Conservation (phyloP, 2,888 invertebrate species). For the Isoperla grammatica region DNA sequence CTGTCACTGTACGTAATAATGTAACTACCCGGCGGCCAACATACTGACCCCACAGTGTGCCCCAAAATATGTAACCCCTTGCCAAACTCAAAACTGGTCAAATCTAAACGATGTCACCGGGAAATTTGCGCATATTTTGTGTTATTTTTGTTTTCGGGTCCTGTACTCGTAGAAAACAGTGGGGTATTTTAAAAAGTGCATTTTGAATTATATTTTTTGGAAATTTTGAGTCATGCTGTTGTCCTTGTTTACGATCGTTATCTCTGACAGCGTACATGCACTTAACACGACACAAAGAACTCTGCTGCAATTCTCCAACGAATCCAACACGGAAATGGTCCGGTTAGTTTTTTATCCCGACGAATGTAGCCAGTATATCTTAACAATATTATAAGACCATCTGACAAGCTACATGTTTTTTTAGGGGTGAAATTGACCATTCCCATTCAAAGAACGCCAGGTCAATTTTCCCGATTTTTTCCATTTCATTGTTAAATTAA, state of each 20-base stretch:
- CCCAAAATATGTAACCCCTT: too few relatives aligned
- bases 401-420: slow-evolving; percentile 16
- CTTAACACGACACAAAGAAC: slow-evolving; percentile 9
- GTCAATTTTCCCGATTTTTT: slow-evolving; percentile 14
- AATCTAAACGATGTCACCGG: too few relatives aligned
- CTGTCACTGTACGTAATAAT: too few relatives aligned
- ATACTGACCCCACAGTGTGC: too few relatives aligned
- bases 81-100: too few relatives aligned
- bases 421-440: slow-evolving; percentile 8
- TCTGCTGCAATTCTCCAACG: slow-evolving; percentile 15
- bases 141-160: too few relatives aligned
- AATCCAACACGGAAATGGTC: not conserved
- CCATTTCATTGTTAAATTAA: slow-evolving; percentile 1
- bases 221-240: not conserved
- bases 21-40: too few relatives aligned
- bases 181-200: too few relatives aligned
- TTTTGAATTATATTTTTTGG: too few relatives aligned
- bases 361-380: slow-evolving; percentile 16
- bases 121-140: too few relatives aligned
- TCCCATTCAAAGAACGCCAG: slow-evolving; percentile 7
- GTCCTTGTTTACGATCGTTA: not conserved
- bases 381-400: slow-evolving; percentile 18
- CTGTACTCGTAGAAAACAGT: too few relatives aligned
- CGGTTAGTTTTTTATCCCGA: too few relatives aligned
- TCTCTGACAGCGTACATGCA: slow-evolving; percentile 13